Evolutionary conservation across 2,888 invertebrate species (phyloP), one percentile per base, ranked within the genome.

Genomic region (Prosopocoilus inquinatus): DNA sequence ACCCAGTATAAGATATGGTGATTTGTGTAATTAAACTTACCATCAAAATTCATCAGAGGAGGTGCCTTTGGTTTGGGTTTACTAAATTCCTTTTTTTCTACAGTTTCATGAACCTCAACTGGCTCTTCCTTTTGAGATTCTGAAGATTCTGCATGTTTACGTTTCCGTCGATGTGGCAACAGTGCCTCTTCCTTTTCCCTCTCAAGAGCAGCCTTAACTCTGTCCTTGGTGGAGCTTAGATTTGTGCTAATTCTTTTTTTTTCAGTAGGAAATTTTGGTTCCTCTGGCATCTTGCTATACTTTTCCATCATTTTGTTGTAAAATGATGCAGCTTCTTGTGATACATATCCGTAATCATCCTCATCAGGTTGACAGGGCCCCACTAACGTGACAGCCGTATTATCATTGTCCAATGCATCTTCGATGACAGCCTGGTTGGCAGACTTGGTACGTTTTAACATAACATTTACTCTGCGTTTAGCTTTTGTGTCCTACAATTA

Each of bases 271-370:
- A 89, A 90, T 62, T 87, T 85, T 1, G 89, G 87, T 64, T 89
- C 88, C 44, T 87, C 86, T 9, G 89, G 87, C 69, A 86, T 78
- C 70, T 83, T 84, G 66, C 82, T 87, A 65, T 91, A 91, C 72
- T 92, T 92, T 64, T 88, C 88, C 83, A 94, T 90, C 80, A 94
- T 86, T 75, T 92, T 91, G 63, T 87, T 85, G 73, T 93, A 93
- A 65, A 88, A 82, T 28, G 88, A 89, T 41, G 90, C 85, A 1
- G 92, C 89, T 73, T 89, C 89, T 66, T 88, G 88, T 0, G 94
- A 94, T 36, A 90, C 91, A 71, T 92, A 94, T 0, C 94, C 94
- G 71, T 94, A 94, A 71, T 94, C 94, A 78, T 94, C 94, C 71
- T 92, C 91, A 68, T 94, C 94, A 0, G 91, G 90, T 68, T 92